Conservation (phyloP, 2,113 vertebrate species). For the Gavialis gangeticus region DNA sequence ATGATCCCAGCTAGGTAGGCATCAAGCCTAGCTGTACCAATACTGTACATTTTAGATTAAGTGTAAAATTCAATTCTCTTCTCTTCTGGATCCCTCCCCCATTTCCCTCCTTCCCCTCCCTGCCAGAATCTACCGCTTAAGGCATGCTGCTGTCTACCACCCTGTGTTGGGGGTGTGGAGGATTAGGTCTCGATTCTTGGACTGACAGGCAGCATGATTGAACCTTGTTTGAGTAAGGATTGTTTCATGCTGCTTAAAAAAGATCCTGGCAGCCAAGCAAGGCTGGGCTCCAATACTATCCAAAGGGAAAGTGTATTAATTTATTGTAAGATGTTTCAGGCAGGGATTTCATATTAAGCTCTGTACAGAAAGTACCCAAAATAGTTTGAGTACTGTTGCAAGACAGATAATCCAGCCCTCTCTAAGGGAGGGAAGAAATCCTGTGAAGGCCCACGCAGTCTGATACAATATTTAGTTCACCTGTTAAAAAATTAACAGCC, state of each 20-base stretch:
- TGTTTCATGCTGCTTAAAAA: fast-evolving
- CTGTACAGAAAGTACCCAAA: fast-evolving
- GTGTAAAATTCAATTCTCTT: neutral
- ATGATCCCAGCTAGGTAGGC: no score
- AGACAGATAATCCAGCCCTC: neutral
- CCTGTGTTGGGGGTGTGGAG: neutral
- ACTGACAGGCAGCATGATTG: neutral
- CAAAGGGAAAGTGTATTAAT: neutral
- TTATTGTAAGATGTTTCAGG: neutral
- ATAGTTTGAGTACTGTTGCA: neutral
- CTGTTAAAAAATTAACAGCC: neutral
- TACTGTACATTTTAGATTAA: neutral
- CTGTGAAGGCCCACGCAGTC: fast-evolving
- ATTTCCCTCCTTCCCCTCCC: neutral
- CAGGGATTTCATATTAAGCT: neutral
- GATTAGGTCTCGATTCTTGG: neutral
- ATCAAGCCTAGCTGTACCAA: neutral
- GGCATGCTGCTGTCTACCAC: neutral
- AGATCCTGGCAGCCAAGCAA: neutral
- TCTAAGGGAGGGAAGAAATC: fast-evolving
- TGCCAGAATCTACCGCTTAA: neutral
- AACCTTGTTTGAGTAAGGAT: neutral
- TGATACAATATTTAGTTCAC: fast-evolving
- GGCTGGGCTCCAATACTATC: neutral
- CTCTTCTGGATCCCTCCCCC: neutral